These are phyloP conservation scores for Micrasema minimum DNA, from an alignment of 1,140 invertebrate species.

Conservation along the genomic window DNA sequence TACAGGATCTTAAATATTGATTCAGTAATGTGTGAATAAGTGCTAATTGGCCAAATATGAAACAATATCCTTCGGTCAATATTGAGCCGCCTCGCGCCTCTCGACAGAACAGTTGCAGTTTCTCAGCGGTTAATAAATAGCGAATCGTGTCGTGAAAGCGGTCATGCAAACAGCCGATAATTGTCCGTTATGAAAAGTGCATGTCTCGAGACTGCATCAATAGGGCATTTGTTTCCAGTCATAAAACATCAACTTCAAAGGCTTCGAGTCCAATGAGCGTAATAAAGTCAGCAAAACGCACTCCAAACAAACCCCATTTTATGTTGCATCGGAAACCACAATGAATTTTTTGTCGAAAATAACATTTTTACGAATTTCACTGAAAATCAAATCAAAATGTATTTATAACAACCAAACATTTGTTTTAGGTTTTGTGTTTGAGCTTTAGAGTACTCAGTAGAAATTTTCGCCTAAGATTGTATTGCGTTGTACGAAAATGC, in stretches of 20 bases:
- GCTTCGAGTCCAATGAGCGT: neutral
- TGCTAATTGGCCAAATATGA: too few species aligned
- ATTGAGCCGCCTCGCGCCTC: constrained; percentile 1
- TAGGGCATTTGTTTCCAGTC: constrained; percentile 12
- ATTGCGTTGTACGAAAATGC: too few species aligned
- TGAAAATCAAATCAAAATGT: too few species aligned
- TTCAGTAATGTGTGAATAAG: too few species aligned
- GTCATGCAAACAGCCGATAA: constrained; percentile 25
- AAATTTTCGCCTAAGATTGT: too few species aligned
- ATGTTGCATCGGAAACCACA: too few species aligned
- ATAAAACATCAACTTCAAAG: constrained; percentile 17
- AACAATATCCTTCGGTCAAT: constrained; percentile 1
- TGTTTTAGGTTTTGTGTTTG: too few species aligned
- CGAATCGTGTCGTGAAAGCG: constrained; percentile 29
- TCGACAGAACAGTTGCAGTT: constrained; percentile 7
- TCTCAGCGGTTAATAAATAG: constrained; percentile 15
- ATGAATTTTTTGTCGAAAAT: too few species aligned
- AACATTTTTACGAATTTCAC: too few species aligned
- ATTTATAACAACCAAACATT: too few species aligned
- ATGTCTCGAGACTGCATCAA: constrained; percentile 22
- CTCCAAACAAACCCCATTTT: neutral
- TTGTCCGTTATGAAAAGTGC: constrained; percentile 31
- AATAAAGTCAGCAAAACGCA: neutral
- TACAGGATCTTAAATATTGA: too few species aligned
- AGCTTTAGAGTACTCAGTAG: too few species aligned